Evolutionary conservation across 2,888 invertebrate genomes (phyloP), one percentile per base, ranked within the genome.

Genomic region (Melanostoma scalare): DNA sequence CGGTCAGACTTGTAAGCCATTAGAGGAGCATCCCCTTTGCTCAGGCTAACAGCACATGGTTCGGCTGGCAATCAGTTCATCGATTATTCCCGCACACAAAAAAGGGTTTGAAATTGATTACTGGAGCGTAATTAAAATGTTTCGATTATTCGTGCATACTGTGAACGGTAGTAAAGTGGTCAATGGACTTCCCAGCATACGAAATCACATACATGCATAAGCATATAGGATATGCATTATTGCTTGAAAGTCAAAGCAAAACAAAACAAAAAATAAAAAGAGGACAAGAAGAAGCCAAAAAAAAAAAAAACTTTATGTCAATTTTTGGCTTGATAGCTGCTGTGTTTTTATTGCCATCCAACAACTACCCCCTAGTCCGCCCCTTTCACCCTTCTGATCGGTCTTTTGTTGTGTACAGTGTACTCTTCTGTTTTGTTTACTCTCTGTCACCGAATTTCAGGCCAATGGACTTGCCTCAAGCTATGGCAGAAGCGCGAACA

Each of bases 111-210:
- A 85, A 85, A 85, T 85, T 85, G 85, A 85, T 85, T 80, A 85
- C 85, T 85, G 58, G 85, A 85, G 85, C 85, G 80, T 85, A 85
- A 85, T 85, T 85, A 85, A 85, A 85, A 85, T 80, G 85, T 80
- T 85, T 85, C 85, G 80, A 85, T 80, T 85, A 84, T 79, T 84
- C 84, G 79, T 75, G 84, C 84, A 79, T 71, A 67, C 69, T 67
- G 63, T 56, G 53, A 67, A 58, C 56, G 63, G 84, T 52, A 65
- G 20, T 20, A 20, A 20, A 79, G 79, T 79, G 84, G 84, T 84
- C 84, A 84, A 75, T 79, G 79, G 74, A 78, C 78, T 73, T 31
- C 67, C 67, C 71, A 33, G 6, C 38, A 30, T 20, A 20, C 20
- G 20, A 20, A 20, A 1, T 20, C 20, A 20, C 20, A 20, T 20